Percentiles rank a stretch among this genome's conserved stretches.
Conservation (phyloP, 2,113 vertebrate species). For the human (Homo sapiens) region DNA sequence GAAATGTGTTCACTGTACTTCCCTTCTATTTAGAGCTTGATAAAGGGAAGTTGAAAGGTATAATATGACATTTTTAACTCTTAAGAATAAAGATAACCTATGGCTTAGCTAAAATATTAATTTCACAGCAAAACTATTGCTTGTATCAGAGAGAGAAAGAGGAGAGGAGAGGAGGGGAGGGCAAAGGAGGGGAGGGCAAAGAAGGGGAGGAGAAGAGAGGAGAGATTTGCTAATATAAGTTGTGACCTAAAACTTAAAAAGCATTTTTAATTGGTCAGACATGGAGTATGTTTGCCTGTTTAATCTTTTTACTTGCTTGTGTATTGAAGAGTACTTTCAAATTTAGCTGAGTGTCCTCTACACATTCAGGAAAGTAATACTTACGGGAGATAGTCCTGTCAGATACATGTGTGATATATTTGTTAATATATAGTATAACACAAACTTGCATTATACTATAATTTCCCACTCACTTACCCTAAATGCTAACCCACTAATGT, state of each 20-base stretch:
- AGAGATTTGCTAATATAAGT: not conserved
- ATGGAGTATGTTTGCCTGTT: not conserved
- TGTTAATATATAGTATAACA: not conserved
- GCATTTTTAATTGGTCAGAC: not conserved
- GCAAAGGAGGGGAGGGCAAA: not conserved
- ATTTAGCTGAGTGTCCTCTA: not conserved
- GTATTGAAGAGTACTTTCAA: not conserved
- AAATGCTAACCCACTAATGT: not conserved
- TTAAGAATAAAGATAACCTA: constrained; percentile 8
- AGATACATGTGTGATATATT: not conserved
- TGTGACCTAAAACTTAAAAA: not conserved
- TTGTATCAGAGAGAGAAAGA: not conserved
- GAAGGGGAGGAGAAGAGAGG: not conserved
- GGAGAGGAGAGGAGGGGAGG: not conserved
- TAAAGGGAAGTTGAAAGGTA: not conserved
- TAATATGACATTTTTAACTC: not conserved
- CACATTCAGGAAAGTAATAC: not conserved
- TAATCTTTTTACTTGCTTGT: not conserved
- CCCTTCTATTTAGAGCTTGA: not conserved
- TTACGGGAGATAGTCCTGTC: not conserved
- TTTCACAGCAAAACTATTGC: not conserved
- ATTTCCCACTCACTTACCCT: not conserved
- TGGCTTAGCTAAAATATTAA: not conserved
- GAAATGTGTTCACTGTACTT: not conserved
- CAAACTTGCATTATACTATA: not conserved